phyloP scores from a whole-genome alignment of 2,113 vertebrate genomes.

The Cephalopholis sonnerati region DNA sequence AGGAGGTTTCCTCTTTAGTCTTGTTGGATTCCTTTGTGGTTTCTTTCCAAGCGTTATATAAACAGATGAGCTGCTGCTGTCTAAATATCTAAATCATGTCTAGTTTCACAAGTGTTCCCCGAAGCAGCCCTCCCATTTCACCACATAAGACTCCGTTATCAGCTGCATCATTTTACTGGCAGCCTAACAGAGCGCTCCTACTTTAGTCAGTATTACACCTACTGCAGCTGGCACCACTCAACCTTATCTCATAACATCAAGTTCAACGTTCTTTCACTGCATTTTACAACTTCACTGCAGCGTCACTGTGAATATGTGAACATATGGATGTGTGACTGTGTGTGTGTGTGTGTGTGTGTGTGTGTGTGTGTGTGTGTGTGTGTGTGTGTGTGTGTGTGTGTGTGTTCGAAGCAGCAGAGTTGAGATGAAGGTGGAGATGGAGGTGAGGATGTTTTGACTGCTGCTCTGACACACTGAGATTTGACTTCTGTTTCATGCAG shows the following conservation, averaged over 20 bases:
- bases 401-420: not conserved
- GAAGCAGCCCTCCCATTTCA: too few species aligned
- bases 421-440: not conserved
- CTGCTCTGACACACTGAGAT: not conserved
- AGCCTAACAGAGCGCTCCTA: too few species aligned
- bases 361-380: too few species aligned
- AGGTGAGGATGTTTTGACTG: constrained; percentile 6
- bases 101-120: not conserved
- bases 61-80: not conserved
- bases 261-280: not conserved
- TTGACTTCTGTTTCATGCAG: constrained; percentile 4
- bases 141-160: too few species aligned
- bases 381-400: not conserved
- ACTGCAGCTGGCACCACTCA: too few species aligned
- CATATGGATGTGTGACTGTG: not conserved
- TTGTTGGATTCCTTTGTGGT: not conserved
- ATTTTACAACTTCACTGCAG: too few species aligned
- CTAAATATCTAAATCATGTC: not conserved
- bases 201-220: too few species aligned
- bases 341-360: not conserved
- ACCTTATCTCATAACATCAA: not conserved
- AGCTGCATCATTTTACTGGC: too few species aligned
- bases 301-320: not conserved
- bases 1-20: too few species aligned
- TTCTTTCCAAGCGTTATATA: not conserved